phyloP scores from a whole-genome alignment of 2,113 vertebrate genomes.

The Hemicordylus capensis region DNA sequence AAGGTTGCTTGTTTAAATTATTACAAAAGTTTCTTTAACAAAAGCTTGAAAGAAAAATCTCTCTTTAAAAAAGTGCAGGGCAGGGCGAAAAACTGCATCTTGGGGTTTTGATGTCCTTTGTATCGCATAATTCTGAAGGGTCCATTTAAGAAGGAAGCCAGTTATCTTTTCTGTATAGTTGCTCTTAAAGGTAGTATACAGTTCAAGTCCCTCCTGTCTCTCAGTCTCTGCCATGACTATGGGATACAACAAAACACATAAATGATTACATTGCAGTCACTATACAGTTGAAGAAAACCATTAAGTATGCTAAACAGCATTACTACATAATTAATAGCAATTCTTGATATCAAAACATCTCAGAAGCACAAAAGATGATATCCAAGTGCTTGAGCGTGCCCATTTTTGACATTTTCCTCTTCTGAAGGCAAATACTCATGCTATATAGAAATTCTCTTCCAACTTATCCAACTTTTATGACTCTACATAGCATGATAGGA shows the following conservation, averaged over 20 bases:
- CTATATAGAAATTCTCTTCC: neutral
- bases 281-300: constrained; percentile 36
- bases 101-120: constrained; percentile 62
- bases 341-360: neutral
- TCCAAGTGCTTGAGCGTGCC: neutral
- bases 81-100: constrained; percentile 49
- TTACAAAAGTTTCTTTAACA: constrained; percentile 75
- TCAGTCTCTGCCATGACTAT: constrained; percentile 84
- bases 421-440: neutral
- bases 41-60: constrained; percentile 68
- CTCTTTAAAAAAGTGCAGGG: constrained; percentile 57
- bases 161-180: constrained; percentile 76
- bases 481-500: no score
- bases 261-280: neutral
- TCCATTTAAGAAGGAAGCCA: constrained; percentile 47
- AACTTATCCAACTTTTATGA: neutral
- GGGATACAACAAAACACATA: constrained; percentile 54
- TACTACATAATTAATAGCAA: neutral
- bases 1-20: constrained; percentile 63
- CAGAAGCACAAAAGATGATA: neutral
- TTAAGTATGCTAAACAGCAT: neutral
- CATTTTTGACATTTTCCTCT: neutral
- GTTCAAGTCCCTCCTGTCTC: constrained; percentile 84
- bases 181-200: constrained; percentile 82
- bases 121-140: constrained; percentile 63